These are phyloP conservation scores for Loripinus fragilis DNA, from an alignment of 2,888 invertebrate species.

Conservation along the genomic window DNA sequence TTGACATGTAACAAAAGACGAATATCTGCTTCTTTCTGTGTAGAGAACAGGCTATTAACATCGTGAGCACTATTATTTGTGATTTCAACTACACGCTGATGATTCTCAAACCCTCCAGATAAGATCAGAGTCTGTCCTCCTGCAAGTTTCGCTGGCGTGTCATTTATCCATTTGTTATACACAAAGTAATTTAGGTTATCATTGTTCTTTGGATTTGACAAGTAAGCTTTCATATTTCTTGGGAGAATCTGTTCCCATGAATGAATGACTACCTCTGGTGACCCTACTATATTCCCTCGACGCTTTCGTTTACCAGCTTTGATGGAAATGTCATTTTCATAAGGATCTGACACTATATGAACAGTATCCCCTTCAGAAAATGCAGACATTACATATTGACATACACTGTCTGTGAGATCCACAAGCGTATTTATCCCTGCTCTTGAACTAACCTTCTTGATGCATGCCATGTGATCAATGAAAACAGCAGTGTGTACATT, in stretches of 20 bases:
- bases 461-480: neutral
- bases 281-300: neutral
- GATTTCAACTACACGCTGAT: neutral
- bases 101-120: neutral
- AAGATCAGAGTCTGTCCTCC: neutral
- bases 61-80: neutral
- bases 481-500: neutral
- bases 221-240: neutral
- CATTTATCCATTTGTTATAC: neutral
- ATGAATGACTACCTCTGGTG: neutral
- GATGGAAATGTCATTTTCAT: neutral
- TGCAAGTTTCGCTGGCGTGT: neutral
- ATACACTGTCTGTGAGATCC: neutral
- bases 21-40: neutral
- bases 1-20: neutral
- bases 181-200: neutral
- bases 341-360: neutral
- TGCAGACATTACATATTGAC: neutral
- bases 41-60: neutral
- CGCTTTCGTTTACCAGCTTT: slow-evolving; percentile 6
- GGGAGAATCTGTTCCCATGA: neutral
- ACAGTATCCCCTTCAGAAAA: neutral
- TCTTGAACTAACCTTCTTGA: neutral
- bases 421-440: neutral
- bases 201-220: slow-evolving; percentile 3